These are phyloP conservation scores for Pyralis farinalis DNA, from an alignment of 2,888 invertebrate genomes.

Conservation along the genomic window DNA sequence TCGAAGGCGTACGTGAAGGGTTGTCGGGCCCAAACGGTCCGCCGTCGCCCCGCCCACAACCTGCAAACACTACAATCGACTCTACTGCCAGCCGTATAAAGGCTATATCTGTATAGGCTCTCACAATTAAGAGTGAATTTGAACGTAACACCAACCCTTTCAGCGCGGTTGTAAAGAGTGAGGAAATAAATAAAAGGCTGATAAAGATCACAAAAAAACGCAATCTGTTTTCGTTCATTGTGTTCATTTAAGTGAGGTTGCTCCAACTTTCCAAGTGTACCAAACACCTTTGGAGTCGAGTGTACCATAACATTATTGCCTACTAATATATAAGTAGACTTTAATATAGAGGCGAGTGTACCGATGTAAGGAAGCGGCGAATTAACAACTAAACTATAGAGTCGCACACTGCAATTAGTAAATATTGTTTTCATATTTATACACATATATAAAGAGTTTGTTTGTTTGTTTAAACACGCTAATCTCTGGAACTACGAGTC, in stretches of 20 bases:
- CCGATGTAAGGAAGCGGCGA: no score
- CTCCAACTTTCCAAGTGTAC: background rate
- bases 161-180: background rate
- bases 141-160: background rate
- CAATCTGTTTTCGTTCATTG: background rate
- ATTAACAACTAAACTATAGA: no score
- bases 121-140: background rate
- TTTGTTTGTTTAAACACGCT: no score
- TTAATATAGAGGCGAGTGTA: no score
- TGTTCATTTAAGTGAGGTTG: background rate
- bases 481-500: no score
- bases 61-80: background rate
- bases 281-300: background rate
- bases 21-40: constrained; percentile 4
- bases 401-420: no score
- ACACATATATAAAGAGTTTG: no score
- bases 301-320: no score
- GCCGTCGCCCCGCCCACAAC: background rate
- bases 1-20: constrained; percentile 11
- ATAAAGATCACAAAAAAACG: background rate
- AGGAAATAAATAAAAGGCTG: background rate
- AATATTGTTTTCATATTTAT: no score
- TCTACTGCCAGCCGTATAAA: background rate
- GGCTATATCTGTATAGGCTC: background rate
- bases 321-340: no score